These are phyloP conservation scores for Pangasius macronema DNA, from an alignment of 2,797 vertebrate genomes.

Conservation along the genomic window DNA sequence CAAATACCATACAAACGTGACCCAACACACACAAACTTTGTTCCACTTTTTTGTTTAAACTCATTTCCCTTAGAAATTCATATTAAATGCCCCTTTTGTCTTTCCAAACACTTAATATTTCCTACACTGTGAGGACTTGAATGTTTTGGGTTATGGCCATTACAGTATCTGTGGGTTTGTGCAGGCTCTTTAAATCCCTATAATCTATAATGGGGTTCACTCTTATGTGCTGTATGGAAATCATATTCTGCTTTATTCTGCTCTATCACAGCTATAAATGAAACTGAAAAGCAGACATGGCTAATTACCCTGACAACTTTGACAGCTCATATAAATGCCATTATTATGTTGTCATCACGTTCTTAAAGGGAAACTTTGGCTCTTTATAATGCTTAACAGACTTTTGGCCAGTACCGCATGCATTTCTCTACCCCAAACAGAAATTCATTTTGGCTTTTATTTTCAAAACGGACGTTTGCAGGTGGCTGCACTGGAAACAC, in stretches of 20 bases:
- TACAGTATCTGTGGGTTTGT: not conserved
- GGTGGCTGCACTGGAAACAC: not conserved
- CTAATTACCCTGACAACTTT: not conserved
- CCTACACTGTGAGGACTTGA: not conserved
- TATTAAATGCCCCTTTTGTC: not conserved
- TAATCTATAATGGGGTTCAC: not conserved
- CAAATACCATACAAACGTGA: slow-evolving; percentile 43
- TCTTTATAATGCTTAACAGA: not conserved
- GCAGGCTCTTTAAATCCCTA: not conserved
- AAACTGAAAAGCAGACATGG: not conserved
- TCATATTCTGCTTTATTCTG: not conserved
- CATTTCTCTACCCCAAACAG: not conserved
- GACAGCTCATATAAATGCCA: slow-evolving; percentile 13
- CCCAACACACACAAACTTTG: slow-evolving; percentile 4
- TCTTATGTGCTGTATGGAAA: not conserved
- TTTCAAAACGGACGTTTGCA: not conserved
- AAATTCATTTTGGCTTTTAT: not conserved
- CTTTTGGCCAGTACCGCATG: not conserved
- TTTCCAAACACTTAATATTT: slow-evolving; percentile 20
- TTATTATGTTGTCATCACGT: slow-evolving; percentile 23
- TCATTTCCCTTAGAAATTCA: not conserved
- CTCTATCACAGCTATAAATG: not conserved
- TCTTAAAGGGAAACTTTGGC: slow-evolving; percentile 12
- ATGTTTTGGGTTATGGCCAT: not conserved
- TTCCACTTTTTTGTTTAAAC: not conserved